Evolutionary conservation across 2,797 vertebrate genomes (phyloP), one percentile per base, ranked within the genome.

Genomic region (Denticeps clupeoides): DNA sequence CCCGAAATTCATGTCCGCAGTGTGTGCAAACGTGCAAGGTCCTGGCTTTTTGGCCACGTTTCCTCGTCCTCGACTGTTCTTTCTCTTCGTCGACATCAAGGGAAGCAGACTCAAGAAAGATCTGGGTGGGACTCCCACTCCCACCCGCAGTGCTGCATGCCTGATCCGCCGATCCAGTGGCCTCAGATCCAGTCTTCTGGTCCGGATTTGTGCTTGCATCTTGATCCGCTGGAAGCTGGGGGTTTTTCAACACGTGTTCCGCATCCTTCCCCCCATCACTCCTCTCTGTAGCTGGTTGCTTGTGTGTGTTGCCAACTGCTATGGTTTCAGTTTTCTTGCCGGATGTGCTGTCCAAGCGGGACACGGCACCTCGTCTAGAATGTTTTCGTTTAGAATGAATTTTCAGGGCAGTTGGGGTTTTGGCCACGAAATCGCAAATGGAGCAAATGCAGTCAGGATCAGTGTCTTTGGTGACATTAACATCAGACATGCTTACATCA

Each of bases 351-450:
- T 35, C 10, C 1, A 26, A 51, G 7, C 57, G 4, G 40, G 44
- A n/a, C 29, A 31, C 42, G n/a, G 35, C 28, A 25, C 12, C 32
- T 57, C 41, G 69, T 75, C 53, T 65, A 49, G 43, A 59, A 58
- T 82, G 70, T 46, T 74, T 82, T 49, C 68, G 74, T 59, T 78
- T 79, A 12, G 52, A 49, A 29, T 84, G 82, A 63, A 75, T 83
- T 72, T 89, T 88, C 63, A 83, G 56, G 49, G 84, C 72, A 62
- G 74, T 73, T 23, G 75, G 70, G 52, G 67, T 82, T 65, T 76
- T 72, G 41, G 83, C 73, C 49, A 67, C 75, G 46, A 84, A 77
- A 55, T 71, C 59, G 25, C 80, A 81, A 24, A 65, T 32, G 1
- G 70, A 23, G 51, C 77, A 71, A 12, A 41, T 38, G 42, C 77